phyloP scores from a whole-genome alignment of 2,113 vertebrate genomes.

The Chaetorhynchus papuensis region DNA sequence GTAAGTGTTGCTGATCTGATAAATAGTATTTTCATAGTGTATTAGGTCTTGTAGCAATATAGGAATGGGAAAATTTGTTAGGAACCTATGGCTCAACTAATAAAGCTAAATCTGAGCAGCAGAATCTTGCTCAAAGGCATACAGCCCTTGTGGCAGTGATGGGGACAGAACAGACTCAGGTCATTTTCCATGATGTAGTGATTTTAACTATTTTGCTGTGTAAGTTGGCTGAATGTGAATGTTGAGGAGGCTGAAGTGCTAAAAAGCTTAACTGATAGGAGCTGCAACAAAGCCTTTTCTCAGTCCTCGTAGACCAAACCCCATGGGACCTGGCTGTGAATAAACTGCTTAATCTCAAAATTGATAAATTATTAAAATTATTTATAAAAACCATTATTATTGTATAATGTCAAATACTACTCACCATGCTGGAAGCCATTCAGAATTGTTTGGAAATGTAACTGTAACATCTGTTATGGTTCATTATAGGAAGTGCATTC shows the following conservation, averaged over 20 bases:
- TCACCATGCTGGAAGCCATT: background rate
- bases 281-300: background rate
- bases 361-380: background rate
- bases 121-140: background rate
- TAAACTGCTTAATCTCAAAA: background rate
- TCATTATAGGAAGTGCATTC: background rate
- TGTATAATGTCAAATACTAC: background rate
- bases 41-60: accelerated
- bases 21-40: background rate
- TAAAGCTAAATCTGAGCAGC: background rate
- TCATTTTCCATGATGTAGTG: background rate
- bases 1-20: background rate
- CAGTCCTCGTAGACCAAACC: accelerated
- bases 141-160: background rate
- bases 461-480: background rate
- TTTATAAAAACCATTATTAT: background rate
- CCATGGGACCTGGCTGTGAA: background rate
- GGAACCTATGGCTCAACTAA: background rate
- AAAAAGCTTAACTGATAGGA: background rate
- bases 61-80: background rate
- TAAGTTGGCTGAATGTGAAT: background rate
- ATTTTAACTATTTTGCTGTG: background rate
- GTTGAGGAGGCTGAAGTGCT: background rate
- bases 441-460: background rate
- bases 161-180: background rate